Evolutionary conservation across 2,113 vertebrate species (phyloP).

Genomic region (Psophia crepitans): DNA sequence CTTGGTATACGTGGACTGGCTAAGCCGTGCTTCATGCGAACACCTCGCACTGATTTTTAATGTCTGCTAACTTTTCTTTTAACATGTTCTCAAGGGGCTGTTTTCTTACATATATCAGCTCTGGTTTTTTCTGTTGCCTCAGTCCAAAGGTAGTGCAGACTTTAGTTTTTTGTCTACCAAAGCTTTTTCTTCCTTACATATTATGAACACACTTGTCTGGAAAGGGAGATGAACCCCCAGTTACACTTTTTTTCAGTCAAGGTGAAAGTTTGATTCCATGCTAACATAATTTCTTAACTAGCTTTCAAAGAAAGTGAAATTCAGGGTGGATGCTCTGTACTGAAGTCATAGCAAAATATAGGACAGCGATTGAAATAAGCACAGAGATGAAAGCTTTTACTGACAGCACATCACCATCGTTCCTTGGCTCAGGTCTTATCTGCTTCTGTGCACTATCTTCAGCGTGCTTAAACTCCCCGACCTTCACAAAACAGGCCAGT

Average conservation of each 20-base stretch:
- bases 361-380: neutral
- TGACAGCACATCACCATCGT: neutral
- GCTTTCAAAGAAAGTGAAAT: neutral
- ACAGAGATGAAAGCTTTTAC: neutral
- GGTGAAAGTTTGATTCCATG: neutral
- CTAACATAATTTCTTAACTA: neutral
- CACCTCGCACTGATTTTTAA: neutral
- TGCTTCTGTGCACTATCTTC: neutral
- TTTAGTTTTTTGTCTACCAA: neutral
- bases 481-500: neutral
- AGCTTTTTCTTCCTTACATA: neutral
- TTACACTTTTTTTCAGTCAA: neutral
- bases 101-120: neutral
- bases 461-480: neutral
- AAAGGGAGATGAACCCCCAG: neutral
- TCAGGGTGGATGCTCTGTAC: neutral
- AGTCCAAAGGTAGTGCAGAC: neutral
- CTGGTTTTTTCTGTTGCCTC: neutral
- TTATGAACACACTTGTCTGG: neutral
- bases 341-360: neutral
- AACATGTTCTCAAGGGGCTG: neutral
- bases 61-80: neutral
- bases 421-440: neutral
- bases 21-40: neutral
- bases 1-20: neutral